A percentile compares a stretch with the other conserved stretches of the same genome.
Conservation (phyloP, 1,140 invertebrate genomes). For the Aricia agestis region DNA sequence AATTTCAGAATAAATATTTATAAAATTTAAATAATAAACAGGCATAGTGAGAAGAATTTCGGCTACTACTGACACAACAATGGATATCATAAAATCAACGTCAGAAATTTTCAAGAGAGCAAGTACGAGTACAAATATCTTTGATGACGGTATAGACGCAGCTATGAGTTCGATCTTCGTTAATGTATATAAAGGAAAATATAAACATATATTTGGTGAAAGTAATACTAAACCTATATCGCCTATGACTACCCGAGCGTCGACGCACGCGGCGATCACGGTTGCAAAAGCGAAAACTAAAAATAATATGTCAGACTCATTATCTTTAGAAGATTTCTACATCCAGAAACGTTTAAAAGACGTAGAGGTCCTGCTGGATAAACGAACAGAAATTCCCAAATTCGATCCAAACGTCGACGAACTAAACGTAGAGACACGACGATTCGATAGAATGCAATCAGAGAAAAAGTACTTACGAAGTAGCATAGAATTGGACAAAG, state of each 20-base stretch:
- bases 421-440: slow-evolving; percentile 28
- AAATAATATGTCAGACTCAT: neutral
- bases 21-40: neutral
- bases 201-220: neutral
- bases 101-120: neutral
- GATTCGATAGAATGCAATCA: slow-evolving; percentile 30
- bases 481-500: slow-evolving; percentile 13
- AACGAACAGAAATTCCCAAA: slow-evolving; percentile 24
- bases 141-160: neutral
- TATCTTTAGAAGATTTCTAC: slow-evolving; percentile 27
- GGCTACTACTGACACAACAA: neutral
- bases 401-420: slow-evolving; percentile 30
- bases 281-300: neutral
- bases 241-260: neutral
- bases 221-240: neutral
- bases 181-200: neutral
- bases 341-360: slow-evolving; percentile 18
- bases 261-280: neutral
- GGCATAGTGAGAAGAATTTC: neutral
- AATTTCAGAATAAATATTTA: no score
- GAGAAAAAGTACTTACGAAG: neutral
- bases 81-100: neutral
- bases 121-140: neutral
- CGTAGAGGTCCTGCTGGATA: slow-evolving; percentile 26
- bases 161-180: neutral